A percentile compares a stretch with the other conserved stretches of the same genome.
Conservation (phyloP, 1,140 invertebrate genomes). For the Harlomillsia oculata region DNA sequence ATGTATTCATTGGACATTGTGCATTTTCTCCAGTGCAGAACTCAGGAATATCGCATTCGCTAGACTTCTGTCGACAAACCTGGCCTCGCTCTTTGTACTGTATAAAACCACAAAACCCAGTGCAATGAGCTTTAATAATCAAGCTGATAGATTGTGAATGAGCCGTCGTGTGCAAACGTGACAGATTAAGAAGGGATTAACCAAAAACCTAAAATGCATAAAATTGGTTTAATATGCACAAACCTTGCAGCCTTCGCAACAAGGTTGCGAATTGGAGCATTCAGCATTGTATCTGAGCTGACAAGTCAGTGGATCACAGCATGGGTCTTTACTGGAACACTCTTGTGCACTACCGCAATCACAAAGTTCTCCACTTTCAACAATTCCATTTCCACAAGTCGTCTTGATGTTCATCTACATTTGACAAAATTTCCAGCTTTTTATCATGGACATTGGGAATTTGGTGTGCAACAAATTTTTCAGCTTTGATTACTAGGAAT, state of each 20-base stretch:
- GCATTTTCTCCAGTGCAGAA: slow-evolving; percentile 61
- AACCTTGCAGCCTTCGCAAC: slow-evolving; percentile 85
- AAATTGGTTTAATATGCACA: slow-evolving; percentile 37
- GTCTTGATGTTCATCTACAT: slow-evolving; percentile 25
- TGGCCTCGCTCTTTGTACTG: slow-evolving; percentile 49
- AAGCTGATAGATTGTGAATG: too few relatives aligned
- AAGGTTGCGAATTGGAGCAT: slow-evolving; percentile 74
- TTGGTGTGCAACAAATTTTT: neutral
- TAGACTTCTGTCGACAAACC: slow-evolving; percentile 68
- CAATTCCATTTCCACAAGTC: slow-evolving; percentile 80
- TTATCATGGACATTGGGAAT: too few relatives aligned
- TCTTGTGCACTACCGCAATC: slow-evolving; percentile 79
- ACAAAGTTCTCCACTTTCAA: slow-evolving; percentile 76
- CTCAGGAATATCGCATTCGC: slow-evolving; percentile 91
- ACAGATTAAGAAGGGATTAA: too few relatives aligned
- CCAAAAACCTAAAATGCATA: neutral
- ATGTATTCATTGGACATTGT: slow-evolving; percentile 63
- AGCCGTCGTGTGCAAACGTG: too few relatives aligned
- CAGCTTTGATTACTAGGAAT: neutral
- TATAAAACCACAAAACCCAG: slow-evolving; percentile 1
- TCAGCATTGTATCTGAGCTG: slow-evolving; percentile 80
- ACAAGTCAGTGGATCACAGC: slow-evolving; percentile 92
- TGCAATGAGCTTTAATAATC: too few relatives aligned
- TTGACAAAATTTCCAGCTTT: neutral
- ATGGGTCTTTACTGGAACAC: slow-evolving; percentile 77